Conservation (phyloP, 2,797 vertebrate genomes). For the Gallinago stenura region DNA sequence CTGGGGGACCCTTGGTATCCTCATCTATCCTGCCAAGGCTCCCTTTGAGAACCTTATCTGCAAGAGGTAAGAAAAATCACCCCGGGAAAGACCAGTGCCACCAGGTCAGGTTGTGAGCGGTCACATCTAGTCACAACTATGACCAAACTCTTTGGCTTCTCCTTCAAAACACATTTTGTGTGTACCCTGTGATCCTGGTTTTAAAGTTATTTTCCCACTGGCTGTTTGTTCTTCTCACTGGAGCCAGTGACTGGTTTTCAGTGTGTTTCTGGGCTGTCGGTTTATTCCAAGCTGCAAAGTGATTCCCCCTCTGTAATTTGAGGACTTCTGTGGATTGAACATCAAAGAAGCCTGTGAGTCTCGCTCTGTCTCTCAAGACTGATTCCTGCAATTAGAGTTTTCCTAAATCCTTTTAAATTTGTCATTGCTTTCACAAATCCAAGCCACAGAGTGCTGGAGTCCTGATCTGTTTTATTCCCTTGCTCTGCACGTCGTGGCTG, state of each 20-base stretch:
- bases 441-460: constrained; percentile 4
- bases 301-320: constrained; percentile 74
- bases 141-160: background rate
- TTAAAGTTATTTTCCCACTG: constrained; percentile 48
- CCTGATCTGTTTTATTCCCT: background rate
- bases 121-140: background rate
- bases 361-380: constrained; percentile 64
- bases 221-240: constrained; percentile 55
- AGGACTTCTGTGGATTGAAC: constrained; percentile 70
- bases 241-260: constrained; percentile 23
- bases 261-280: constrained; percentile 55
- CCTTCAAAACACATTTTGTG: constrained; percentile 2
- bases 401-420: constrained; percentile 73
- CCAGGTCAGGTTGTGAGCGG: background rate
- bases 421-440: constrained; percentile 59
- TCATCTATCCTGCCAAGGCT: background rate
- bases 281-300: constrained; percentile 71
- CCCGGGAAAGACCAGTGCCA: background rate
- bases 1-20: background rate
- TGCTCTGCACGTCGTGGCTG: rapidly evolving
- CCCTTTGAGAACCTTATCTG: background rate
- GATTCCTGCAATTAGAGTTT: constrained; percentile 64
- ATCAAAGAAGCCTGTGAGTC: constrained; percentile 67
- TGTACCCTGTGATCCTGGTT: background rate
- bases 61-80: background rate